Evolutionary conservation across 2,113 vertebrate genomes (phyloP).

Genomic region (Cebus imitator): DNA sequence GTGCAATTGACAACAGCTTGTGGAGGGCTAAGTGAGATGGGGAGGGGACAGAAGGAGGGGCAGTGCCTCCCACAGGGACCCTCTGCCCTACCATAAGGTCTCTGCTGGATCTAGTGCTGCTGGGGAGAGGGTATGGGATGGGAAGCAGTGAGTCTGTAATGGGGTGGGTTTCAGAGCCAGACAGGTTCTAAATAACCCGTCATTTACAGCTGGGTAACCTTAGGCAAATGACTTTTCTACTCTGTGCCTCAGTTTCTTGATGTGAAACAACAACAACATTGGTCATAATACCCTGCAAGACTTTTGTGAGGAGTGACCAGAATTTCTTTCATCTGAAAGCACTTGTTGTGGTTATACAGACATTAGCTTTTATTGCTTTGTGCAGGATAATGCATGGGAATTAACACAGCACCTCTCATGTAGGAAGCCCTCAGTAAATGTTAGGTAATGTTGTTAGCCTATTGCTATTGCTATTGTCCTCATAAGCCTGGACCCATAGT

Average conservation of each 20-base stretch:
- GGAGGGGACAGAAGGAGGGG: slow-evolving; percentile 29
- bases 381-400: slow-evolving; percentile 40
- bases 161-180: neutral
- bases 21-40: slow-evolving; percentile 72
- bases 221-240: neutral
- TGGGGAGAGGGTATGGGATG: neutral
- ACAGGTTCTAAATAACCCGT: neutral
- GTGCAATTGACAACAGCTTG: slow-evolving; percentile 78
- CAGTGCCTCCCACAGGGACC: slow-evolving; percentile 9
- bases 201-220: neutral
- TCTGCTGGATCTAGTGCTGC: neutral
- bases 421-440: slow-evolving; percentile 45
- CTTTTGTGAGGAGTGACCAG: slow-evolving; percentile 42
- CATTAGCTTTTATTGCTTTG: slow-evolving; percentile 23
- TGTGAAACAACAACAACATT: neutral
- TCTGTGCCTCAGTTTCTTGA: slow-evolving; percentile 13
- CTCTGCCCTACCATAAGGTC: neutral
- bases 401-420: slow-evolving; percentile 37
- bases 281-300: neutral
- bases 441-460: slow-evolving; percentile 50
- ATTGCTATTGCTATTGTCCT: slow-evolving; percentile 61
- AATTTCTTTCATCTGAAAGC: slow-evolving; percentile 50
- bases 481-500: slow-evolving; percentile 24
- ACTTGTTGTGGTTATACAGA: neutral
- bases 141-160: neutral